Percentiles rank a stretch among this genome's conserved stretches.
Conservation (phyloP, 2,113 vertebrate genomes). For the Suncus etruscus region DNA sequence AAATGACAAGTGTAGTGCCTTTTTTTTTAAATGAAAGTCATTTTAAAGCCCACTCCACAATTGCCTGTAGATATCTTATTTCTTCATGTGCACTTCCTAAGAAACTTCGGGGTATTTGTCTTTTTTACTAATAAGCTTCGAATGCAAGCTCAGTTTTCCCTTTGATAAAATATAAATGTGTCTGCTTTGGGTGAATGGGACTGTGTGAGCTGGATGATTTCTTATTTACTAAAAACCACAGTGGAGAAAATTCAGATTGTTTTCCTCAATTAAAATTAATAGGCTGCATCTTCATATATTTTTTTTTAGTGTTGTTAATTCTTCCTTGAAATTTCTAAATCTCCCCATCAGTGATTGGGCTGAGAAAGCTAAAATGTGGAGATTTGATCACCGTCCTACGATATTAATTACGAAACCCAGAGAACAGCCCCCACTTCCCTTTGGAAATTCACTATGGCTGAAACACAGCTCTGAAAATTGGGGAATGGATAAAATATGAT, state of each 20-base stretch:
- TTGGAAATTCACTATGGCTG: neutral
- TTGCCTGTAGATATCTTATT: conserved; percentile 65
- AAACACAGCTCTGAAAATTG: neutral
- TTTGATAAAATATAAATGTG: neutral
- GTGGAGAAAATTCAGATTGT: neutral
- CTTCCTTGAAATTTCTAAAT: neutral
- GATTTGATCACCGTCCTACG: neutral
- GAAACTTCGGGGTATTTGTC: conserved; percentile 17
- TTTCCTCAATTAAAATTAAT: conserved; percentile 42
- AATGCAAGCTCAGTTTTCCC: neutral
- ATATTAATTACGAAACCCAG: neutral
- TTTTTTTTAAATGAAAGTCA: conserved; percentile 65
- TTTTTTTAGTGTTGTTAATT: neutral
- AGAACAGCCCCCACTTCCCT: neutral
- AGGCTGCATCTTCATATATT: neutral
- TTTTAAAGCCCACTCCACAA: conserved; percentile 52
- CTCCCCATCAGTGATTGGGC: neutral
- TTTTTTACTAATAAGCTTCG: conserved; percentile 32
- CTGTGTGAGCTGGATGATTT: neutral
- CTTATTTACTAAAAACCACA: conserved; percentile 6
- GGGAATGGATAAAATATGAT: neutral
- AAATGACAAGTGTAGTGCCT: conserved; percentile 67
- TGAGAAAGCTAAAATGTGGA: neutral
- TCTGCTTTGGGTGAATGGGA: neutral
- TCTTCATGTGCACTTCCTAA: conserved; percentile 10